Percentiles rank a stretch among this genome's conserved stretches.
Evolutionary conservation across 2,888 invertebrate genomes (phyloP).

Genomic region (Pseudococcus viburni): DNA sequence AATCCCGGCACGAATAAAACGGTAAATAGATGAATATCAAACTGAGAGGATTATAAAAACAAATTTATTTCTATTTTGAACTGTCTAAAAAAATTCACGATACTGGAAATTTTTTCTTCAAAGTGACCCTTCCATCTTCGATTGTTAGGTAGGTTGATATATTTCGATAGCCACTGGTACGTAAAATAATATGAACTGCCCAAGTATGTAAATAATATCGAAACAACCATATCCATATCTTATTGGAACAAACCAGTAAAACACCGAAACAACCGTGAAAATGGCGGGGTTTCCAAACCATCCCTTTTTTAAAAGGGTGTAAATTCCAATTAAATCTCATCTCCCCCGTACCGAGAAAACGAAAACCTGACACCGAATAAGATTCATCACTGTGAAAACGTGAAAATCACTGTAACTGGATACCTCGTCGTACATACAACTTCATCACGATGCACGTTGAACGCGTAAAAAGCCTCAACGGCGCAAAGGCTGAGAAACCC

Average conservation of each 20-base stretch:
- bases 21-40: too few relatives aligned
- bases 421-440: constrained; percentile 1
- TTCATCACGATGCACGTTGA: constrained; percentile 7
- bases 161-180: neutral
- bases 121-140: neutral
- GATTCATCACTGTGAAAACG: neutral
- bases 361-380: neutral
- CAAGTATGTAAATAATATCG: neutral
- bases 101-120: neutral
- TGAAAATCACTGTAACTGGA: constrained; percentile 39
- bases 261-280: neutral
- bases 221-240: constrained; percentile 22
- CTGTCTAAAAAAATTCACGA: too few relatives aligned
- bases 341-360: neutral
- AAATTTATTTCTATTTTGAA: too few relatives aligned
- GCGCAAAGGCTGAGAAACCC: constrained; percentile 31
- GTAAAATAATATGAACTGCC: neutral
- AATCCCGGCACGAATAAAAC: too few relatives aligned
- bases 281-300: neutral
- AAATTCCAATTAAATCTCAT: constrained; percentile 19
- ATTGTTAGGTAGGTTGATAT: neutral
- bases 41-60: too few relatives aligned
- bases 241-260: neutral
- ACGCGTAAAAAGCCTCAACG: neutral
- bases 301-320: neutral